Evolutionary conservation across 2,113 vertebrate genomes (phyloP), one percentile per base, ranked within the genome.

Genomic region (human (Homo sapiens)): DNA sequence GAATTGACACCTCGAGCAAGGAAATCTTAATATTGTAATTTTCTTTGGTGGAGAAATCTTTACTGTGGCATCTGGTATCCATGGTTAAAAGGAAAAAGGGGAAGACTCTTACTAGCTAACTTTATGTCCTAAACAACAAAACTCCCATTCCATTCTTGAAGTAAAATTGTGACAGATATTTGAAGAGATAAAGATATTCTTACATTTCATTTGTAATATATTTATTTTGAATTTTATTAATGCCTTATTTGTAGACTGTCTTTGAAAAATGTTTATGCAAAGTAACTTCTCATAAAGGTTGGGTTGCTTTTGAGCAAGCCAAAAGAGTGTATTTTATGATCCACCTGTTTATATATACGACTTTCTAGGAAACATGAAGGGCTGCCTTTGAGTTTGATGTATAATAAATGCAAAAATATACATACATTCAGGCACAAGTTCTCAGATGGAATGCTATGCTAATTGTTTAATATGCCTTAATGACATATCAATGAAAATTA

Each of bases 241-340:
- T 40, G 16, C n/a, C 90, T 94, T 16, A 79, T 82, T 90, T 81
- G 13, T 89, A 94, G 80, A 48, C 11, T 59, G 14, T 27, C 55
- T 80, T 91, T 72, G 22, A 95, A 30, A 94, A 43, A 9, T 80
- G 87, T 96, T 68, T 83, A 79, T 80, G 52, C 30, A 96, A 86
- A 91, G 73, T 79, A 59, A 87, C 18, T 80, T 89, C 30, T 82
- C 72, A 90, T 92, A 75, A 93, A 92, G 64, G 70, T 57, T 48
- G 22, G 4, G 0, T 30, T 92, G 68, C 52, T 68, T 84, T 45
- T 70, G 48, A 70, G 5, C 20, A 59, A 79, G 40, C 11, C 30
- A 55, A 52, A 78, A 7, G 6, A 72, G 16, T 86, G 4, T 57
- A 16, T 88, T 32, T 70, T 90, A 38, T 70, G 78, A 73, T n/a